Evolutionary conservation across 2,797 vertebrate species (phyloP).

Genomic region (Arnoldichthys spilopterus): DNA sequence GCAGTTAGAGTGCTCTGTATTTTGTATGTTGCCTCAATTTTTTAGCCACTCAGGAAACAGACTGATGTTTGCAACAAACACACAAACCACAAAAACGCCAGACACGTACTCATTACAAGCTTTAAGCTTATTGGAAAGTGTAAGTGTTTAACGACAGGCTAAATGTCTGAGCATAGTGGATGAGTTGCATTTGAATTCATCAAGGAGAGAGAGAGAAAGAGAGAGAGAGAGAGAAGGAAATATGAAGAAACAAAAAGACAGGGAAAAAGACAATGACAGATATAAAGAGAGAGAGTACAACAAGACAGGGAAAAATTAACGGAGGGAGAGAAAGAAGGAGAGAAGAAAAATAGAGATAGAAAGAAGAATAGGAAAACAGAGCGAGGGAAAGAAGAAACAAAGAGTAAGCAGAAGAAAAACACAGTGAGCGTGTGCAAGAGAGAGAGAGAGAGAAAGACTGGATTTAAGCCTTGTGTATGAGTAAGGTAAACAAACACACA

Average conservation of each 20-base stretch:
- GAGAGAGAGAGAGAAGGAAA: background rate
- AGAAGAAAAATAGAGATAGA: background rate
- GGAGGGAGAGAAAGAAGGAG: background rate
- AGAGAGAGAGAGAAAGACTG: no score
- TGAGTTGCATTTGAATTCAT: background rate
- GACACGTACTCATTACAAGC: background rate
- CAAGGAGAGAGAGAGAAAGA: background rate
- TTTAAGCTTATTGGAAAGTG: background rate
- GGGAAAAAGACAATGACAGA: background rate
- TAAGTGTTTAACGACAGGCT: constrained; percentile 10
- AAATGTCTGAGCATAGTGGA: background rate
- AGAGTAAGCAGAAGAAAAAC: background rate
- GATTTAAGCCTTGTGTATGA: no score
- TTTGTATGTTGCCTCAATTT: background rate
- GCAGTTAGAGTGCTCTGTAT: background rate
- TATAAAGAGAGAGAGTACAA: background rate
- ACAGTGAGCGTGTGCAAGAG: no score
- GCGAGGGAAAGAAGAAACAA: background rate
- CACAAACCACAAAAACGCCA: constrained; percentile 14
- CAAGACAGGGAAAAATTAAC: background rate
- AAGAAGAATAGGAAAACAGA: background rate
- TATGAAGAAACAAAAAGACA: no score
- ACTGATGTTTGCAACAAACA: background rate
- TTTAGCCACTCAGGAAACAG: background rate
- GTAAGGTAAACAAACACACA: no score